Conservation (phyloP, 2,113 vertebrate species). For the Cyprinus carpio region DNA sequence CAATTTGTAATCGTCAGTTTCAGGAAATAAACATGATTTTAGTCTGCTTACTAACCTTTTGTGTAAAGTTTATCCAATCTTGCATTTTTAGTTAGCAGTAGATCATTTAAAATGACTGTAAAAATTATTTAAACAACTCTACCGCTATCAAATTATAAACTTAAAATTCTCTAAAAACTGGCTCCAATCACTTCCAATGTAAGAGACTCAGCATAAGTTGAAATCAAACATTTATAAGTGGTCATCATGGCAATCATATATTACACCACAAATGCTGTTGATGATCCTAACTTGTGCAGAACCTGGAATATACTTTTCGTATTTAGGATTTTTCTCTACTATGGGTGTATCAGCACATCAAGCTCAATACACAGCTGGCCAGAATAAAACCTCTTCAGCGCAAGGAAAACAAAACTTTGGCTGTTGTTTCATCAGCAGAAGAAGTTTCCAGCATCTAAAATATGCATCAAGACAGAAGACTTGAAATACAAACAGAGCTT, state of each 20-base stretch:
- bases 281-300: not conserved
- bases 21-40: not conserved
- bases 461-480: not conserved
- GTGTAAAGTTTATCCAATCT: not conserved
- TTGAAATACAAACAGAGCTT: not conserved
- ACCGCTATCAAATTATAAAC: too few species aligned
- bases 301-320: too few species aligned
- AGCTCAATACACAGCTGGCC: not conserved
- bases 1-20: not conserved
- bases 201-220: not conserved
- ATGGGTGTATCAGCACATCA: not conserved
- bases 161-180: not conserved
- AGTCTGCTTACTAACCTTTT: not conserved
- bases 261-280: not conserved
- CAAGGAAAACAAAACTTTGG: not conserved
- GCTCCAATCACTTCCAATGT: not conserved
- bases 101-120: not conserved
- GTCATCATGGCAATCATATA: too few species aligned
- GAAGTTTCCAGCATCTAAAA: constrained; percentile 15
- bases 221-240: not conserved
- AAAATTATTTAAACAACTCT: not conserved
- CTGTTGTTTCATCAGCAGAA: not conserved
- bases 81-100: not conserved
- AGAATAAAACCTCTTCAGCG: not conserved
- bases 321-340: not conserved